Conservation (phyloP, 2,888 invertebrate species). For the Merodon equestris region DNA sequence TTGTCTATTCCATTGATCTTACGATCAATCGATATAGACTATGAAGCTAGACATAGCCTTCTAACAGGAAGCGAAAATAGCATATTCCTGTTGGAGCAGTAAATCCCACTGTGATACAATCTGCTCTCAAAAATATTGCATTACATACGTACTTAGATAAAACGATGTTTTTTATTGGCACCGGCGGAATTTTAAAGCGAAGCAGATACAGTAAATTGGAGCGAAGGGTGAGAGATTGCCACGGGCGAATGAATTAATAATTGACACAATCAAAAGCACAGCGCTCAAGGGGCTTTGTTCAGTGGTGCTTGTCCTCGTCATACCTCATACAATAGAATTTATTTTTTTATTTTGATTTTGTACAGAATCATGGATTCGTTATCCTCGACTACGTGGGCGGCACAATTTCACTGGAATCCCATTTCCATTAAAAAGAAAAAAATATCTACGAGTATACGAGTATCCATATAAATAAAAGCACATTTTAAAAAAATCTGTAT, state of each 20-base stretch:
- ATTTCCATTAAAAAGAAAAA: too few relatives aligned
- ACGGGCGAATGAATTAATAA: conserved; percentile 47
- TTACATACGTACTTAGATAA: not conserved
- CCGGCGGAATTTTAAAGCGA: conserved; percentile 37
- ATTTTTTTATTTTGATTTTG: not conserved
- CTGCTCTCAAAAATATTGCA: conserved; percentile 12
- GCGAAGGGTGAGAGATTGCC: conserved; percentile 3
- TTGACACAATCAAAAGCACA: conserved; percentile 49
- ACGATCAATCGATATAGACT: too few relatives aligned
- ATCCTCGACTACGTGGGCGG: too few relatives aligned
- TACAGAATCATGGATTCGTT: too few relatives aligned
- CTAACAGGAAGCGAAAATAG: too few relatives aligned
- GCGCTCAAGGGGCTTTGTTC: conserved; percentile 9
- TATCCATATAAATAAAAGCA: too few relatives aligned
- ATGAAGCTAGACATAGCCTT: too few relatives aligned
- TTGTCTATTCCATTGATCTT: too few relatives aligned
- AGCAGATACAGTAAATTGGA: not conserved
- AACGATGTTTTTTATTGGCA: conserved; percentile 28
- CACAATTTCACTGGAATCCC: too few relatives aligned
- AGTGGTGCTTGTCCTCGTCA: not conserved
- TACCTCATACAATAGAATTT: not conserved
- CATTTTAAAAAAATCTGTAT: too few relatives aligned
- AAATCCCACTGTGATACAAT: conserved; percentile 39
- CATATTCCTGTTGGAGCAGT: too few relatives aligned
- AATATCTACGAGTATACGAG: too few relatives aligned